Percentiles rank a stretch among this genome's conserved stretches.
phyloP scores from a whole-genome alignment of 2,888 invertebrate genomes.

The Pammene fasciana region DNA sequence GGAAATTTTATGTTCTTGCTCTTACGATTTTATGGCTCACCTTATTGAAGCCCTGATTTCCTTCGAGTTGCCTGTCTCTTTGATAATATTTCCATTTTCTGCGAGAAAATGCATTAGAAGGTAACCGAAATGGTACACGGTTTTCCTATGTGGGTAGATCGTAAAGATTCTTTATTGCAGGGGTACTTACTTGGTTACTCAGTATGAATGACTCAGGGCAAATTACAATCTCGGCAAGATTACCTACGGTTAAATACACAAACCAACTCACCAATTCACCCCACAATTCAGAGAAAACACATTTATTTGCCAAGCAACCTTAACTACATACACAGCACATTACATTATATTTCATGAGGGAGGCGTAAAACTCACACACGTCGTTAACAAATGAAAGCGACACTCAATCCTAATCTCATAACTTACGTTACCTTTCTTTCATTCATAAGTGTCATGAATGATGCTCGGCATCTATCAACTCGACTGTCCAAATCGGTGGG shows the following conservation, averaged over 20 bases:
- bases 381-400: constrained; percentile 4
- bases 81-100: constrained; percentile 27
- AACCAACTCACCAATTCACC: background rate
- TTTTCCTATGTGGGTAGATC: background rate
- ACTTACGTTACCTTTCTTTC: constrained; percentile 23
- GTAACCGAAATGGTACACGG: constrained; percentile 1
- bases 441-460: constrained; percentile 18
- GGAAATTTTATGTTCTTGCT: constrained; percentile 43
- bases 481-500: constrained; percentile 23
- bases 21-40: constrained; percentile 41
- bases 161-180: constrained; percentile 3
- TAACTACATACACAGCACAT: too few species aligned
- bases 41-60: constrained; percentile 41
- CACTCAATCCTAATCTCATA: constrained; percentile 21
- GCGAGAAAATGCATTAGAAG: constrained; percentile 3
- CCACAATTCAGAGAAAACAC: background rate
- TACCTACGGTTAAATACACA: background rate
- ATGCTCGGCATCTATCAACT: constrained; percentile 11
- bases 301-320: too few species aligned
- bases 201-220: background rate
- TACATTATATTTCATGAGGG: constrained; percentile 1
- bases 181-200: background rate
- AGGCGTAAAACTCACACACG: constrained; percentile 3
- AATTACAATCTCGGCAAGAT: background rate
- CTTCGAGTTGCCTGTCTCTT: constrained; percentile 23